Evolutionary conservation across 2,888 invertebrate species (phyloP).

Genomic region (Cylloceria caligata): DNA sequence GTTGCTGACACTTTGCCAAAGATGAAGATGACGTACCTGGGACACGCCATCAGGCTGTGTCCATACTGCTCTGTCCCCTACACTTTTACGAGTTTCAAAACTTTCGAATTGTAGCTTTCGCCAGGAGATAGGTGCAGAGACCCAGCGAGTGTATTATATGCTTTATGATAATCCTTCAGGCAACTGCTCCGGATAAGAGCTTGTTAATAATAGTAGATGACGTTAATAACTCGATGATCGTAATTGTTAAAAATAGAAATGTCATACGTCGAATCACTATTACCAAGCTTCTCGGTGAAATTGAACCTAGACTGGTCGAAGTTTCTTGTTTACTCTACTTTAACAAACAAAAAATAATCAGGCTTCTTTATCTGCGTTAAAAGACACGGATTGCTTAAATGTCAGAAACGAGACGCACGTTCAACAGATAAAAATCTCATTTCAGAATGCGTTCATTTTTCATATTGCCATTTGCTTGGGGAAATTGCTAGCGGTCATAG

Average conservation of each 20-base stretch:
- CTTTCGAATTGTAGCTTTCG: constrained; percentile 49
- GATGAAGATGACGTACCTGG: constrained; percentile 32
- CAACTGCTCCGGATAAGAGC: constrained; percentile 35
- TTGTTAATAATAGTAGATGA: constrained; percentile 34
- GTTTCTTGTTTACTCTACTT: not conserved
- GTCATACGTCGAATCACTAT: not conserved
- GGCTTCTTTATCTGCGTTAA: not conserved
- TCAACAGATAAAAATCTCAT: too few species aligned
- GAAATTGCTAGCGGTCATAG: too few species aligned
- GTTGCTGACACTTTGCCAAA: constrained; percentile 52
- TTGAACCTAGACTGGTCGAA: not conserved
- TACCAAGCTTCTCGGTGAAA: not conserved
- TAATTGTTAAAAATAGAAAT: constrained; percentile 22
- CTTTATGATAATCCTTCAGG: constrained; percentile 49
- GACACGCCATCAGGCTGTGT: constrained; percentile 41
- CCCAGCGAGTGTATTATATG: constrained; percentile 30
- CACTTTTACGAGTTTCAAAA: constrained; percentile 62
- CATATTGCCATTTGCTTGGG: too few species aligned
- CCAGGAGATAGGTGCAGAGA: constrained; percentile 19
- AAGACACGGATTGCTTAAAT: not conserved
- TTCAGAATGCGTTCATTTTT: too few species aligned
- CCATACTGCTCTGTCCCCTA: constrained; percentile 29
- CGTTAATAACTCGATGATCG: constrained; percentile 33
- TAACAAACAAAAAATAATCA: not conserved
- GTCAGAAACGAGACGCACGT: too few species aligned